Evolutionary conservation across 2,113 vertebrate species (phyloP).

Genomic region (Poecilia latipinna): DNA sequence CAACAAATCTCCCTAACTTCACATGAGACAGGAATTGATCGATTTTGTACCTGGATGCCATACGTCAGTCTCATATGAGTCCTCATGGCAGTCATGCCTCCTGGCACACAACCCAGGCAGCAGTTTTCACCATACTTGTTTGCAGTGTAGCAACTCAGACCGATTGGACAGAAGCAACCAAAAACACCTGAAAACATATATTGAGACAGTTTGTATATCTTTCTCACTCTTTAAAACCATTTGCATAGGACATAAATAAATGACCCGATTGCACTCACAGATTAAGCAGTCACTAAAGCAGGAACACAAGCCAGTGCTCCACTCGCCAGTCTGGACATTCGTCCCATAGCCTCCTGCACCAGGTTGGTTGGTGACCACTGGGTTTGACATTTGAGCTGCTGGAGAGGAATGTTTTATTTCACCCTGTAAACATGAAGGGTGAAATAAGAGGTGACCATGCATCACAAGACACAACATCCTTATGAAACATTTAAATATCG

Average conservation of each 20-base stretch:
- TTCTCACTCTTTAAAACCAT: neutral
- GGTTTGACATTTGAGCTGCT: slow-evolving; percentile 77
- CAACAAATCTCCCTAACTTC: neutral
- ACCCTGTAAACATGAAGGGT: neutral
- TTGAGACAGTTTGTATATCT: neutral
- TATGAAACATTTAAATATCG: neutral
- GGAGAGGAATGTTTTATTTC: slow-evolving; percentile 4
- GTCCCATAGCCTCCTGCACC: slow-evolving; percentile 75
- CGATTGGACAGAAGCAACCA: slow-evolving; percentile 74
- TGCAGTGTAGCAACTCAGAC: slow-evolving; percentile 79
- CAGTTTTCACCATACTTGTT: slow-evolving; percentile 80
- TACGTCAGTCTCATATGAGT: slow-evolving; percentile 87
- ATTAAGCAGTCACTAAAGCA: slow-evolving; percentile 78
- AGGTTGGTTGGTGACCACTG: slow-evolving; percentile 79
- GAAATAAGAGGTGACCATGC: neutral
- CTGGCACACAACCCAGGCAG: slow-evolving; percentile 78
- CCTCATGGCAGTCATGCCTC: slow-evolving; percentile 80
- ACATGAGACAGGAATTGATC: neutral
- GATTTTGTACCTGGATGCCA: slow-evolving; percentile 79
- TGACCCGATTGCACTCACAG: slow-evolving; percentile 75
- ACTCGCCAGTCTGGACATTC: slow-evolving; percentile 82
- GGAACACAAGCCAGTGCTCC: slow-evolving; percentile 82
- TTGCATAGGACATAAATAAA: neutral
- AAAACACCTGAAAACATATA: slow-evolving; percentile 62
- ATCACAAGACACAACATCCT: neutral